A percentile compares a stretch with the other conserved stretches of the same genome.
phyloP scores from a whole-genome alignment of 2,797 vertebrate genomes.

The Argentina silus region DNA sequence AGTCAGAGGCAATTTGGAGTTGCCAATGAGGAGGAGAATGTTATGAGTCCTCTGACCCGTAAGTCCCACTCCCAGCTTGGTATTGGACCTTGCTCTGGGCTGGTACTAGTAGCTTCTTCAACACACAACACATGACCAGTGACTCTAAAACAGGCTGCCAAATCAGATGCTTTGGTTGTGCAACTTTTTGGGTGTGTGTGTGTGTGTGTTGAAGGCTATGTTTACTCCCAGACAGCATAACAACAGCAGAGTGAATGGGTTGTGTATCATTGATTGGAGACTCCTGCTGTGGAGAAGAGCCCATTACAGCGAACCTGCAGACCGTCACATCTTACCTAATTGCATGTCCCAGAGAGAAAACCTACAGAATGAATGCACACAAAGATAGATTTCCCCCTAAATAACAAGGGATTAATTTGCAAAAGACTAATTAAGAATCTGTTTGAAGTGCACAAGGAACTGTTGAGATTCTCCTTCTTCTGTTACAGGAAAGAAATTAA shows the following conservation, averaged over 20 bases:
- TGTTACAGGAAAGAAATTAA: background rate
- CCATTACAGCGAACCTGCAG: too few relatives aligned
- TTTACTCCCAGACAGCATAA: background rate
- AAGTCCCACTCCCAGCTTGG: background rate
- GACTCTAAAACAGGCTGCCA: background rate
- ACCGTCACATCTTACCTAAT: background rate
- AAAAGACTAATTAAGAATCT: too few relatives aligned
- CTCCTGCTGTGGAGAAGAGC: background rate
- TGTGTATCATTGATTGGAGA: background rate
- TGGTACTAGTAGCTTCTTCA: background rate
- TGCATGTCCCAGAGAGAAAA: background rate
- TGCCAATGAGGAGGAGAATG: background rate
- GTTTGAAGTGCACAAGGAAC: background rate
- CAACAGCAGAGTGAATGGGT: background rate
- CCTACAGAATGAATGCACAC: too few relatives aligned
- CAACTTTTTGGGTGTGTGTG: background rate
- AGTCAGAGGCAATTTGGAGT: background rate
- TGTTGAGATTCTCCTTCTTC: background rate
- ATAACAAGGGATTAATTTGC: background rate
- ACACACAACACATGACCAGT: background rate
- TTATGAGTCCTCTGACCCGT: slow-evolving; percentile 1
- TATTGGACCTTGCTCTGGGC: background rate
- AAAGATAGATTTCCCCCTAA: background rate
- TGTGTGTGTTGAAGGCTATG: background rate
- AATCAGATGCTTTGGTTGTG: background rate